Base-by-base conservation (phyloP, 2,888 invertebrate genomes). In the Steinernema hermaphroditum region DNA sequence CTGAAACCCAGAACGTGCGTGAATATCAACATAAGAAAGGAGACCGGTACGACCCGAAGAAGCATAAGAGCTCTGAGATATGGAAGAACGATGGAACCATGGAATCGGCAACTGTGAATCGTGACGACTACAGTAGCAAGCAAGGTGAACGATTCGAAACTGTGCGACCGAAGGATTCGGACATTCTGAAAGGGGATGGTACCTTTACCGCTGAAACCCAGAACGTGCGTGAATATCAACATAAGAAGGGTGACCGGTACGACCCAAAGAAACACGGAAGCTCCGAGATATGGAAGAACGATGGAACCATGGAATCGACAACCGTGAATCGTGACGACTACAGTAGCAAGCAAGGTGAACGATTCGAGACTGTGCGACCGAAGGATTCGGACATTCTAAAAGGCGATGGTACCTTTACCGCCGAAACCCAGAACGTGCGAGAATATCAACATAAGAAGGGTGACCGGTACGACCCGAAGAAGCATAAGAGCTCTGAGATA, bases 21-120 rank as follows among this genome's bases (percentile, higher is more conserved):
- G 73, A 73, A n/a, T 74, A 37, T 49, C 69, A 46, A 12, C 24
- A 27, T 49, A 24, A 32, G 12, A 34, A 49, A 43, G 74, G 57
- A 37, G 37, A 32, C 50, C 8, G 68, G 27, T 43, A 49, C 37
- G 68, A 69, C 46, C 57, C 72, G 19, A 74, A 32, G 8, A 71
- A 71, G 22, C 75, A 68, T 29, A 43, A 70, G 14, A 34, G 37
- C 37, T 68, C 68, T 70, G n/a, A 73, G 29, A 50, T 76, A 27
- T 73, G 34, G 72, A 43, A 68, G 68, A 50, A 72, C 24, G 78
- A 78, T 41, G 77, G 77, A 6, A 49, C 62, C 46, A 70, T 78
- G 27, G 76, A 72, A 9, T 69, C 75, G 4, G 78, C 57, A 49
- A 73, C 78, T 14, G 71, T 70, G 27, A 74, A 72, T 16, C 75